Base-by-base conservation (phyloP, 2,113 vertebrate genomes). In the Hystrix brachyura region DNA sequence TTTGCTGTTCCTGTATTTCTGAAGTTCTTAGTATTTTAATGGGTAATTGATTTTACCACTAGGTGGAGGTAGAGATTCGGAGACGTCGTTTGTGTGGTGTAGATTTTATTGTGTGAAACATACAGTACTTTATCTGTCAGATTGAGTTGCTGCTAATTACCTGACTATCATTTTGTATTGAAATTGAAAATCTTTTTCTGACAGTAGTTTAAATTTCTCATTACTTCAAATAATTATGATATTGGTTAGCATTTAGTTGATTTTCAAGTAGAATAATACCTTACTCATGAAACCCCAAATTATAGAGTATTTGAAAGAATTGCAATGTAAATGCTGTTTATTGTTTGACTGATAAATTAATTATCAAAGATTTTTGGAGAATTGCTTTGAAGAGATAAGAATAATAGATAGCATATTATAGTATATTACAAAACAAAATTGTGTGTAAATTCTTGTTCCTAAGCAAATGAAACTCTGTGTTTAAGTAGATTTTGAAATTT, bases 51-150 rank as follows among this genome's bases (percentile, higher is more conserved):
- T 0, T 92, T 94, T 93, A 86, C 98, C 98, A 98, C 98, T 99
- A 98, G 98, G 78, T 98, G 98, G 98, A 94, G 97, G 97, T 96
- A 98, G 89, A 97, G 92, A 59, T 94, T 97, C 97, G 46, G n/a
- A 94, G 64, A 81, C 23, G 69, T 78, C 18, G 19, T 85, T 65
- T 64, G 38, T 62, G 11, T 74, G 3, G 29, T 46, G 82, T 62
- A 18, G 19, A 2, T 85, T 93, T 96, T 25, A 59, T 97, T 97
- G 14, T 91, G 78, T 55, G 48, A 60, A 85, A 65, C 21, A n/a
- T 94, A 25, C 25, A 80, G 5, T 72, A 18, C 62, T 60, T 90
- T 62, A 21, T 92, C 51, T 81, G 13, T 85, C 19, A 60, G 46
- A 84, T 34, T 94, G 32, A 57, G 1, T 76, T 29, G 17, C 80